Base-by-base conservation (phyloP, 2,888 invertebrate species). In the Netelia virgata region DNA sequence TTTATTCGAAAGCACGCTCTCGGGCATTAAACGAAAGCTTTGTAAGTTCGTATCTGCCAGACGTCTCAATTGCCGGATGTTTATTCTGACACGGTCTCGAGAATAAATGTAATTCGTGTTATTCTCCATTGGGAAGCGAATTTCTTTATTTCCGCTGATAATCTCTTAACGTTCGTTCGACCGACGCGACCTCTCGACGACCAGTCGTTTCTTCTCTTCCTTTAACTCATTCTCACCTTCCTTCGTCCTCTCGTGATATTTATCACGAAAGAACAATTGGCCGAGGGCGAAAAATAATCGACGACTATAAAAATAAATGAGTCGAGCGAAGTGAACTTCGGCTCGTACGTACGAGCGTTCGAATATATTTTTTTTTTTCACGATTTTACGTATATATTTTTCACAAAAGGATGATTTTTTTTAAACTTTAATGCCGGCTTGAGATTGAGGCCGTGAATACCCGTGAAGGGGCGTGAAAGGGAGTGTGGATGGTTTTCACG, bases 11-110 rank as follows among this genome's bases (percentile, higher is more conserved):
- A 55, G 28, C n/a, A 18, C 1, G 11, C 20, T 68, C 36, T 18
- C 28, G 43, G 11, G 6, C 23, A 55, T 16, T 20, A 57, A 77
- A 84, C 69, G 47, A 41, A 53, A 69, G 11, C 53, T 74, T 53
- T 79, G 50, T 64, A 70, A 69, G 55, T 70, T 72, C 14, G 28
- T 36, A 57, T 57, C 28, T 47, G 77, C 76, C 81, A 81, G 73
- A 76, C 69, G 73, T 18, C 23, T 41, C 57, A 90, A 83, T 82
- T 79, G 85, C 66, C 41, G 61, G 82, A 90, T 86, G 78, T 90
- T 86, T 83, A 91, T 85, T 16, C 64, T 86, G 3, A 90, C 86
- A 36, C 72, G 64, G 59, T 90, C 90, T 11, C 66, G 28, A 6
- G 88, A 86, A 80, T 87, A 78, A 28, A 87, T 47, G 55, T 86